Conservation (phyloP, 2,888 invertebrate species). For the Xanthorhoe spadicearia region DNA sequence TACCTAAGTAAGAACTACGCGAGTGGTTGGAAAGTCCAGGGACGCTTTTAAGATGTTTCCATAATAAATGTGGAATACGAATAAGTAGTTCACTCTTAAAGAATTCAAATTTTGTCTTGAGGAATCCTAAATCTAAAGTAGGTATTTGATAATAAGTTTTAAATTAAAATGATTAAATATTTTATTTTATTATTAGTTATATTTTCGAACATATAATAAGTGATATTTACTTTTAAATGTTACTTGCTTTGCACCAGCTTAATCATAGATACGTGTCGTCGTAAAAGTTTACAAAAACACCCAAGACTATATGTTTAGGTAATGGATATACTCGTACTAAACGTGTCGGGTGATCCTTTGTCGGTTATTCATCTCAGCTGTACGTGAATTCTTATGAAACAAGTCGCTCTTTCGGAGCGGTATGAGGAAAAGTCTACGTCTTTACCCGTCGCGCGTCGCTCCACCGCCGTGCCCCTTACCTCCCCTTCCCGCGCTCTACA, state of each 20-base stretch:
- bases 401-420: conserved; percentile 48
- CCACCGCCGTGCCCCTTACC: conserved; percentile 41
- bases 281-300: conserved; percentile 33
- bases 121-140: conserved; percentile 5
- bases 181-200: too few species aligned
- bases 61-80: conserved; percentile 65
- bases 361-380: conserved; percentile 57
- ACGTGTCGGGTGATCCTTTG: conserved; percentile 52
- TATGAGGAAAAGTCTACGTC: conserved; percentile 52
- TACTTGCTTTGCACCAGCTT: too few species aligned
- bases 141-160: background rate
- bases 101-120: conserved; percentile 32
- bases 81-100: conserved; percentile 38
- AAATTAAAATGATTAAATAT: background rate
- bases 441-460: conserved; percentile 41
- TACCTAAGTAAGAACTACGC: conserved; percentile 73
- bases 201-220: too few species aligned
- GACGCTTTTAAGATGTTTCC: conserved; percentile 73
- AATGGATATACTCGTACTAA: conserved; percentile 42
- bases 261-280: background rate
- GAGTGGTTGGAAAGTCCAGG: conserved; percentile 72
- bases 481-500: conserved; percentile 40
- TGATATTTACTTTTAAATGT: too few species aligned
- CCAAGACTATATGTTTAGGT: conserved; percentile 38
- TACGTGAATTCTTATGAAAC: conserved; percentile 63